Conservation (phyloP, 2,888 invertebrate genomes). For the Leucania comma region DNA sequence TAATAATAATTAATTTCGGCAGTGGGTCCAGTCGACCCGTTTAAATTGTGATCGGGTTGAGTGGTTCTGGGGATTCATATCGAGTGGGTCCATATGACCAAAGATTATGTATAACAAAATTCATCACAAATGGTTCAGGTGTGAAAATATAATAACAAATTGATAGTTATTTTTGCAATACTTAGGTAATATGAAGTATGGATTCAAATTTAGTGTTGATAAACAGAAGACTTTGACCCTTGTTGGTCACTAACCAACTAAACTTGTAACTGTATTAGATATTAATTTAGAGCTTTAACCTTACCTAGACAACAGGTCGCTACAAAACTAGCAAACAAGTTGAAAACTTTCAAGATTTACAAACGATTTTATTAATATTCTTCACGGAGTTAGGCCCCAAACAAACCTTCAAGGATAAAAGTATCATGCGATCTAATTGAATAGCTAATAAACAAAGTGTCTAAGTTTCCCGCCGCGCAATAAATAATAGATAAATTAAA, state of each 20-base stretch:
- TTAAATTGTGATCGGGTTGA: no score
- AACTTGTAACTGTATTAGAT: no score
- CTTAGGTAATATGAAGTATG: background rate
- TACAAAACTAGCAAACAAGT: conserved; percentile 15
- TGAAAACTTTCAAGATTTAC: conserved; percentile 4
- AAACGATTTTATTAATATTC: conserved; percentile 28
- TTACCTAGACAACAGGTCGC: background rate
- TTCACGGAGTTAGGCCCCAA: conserved; percentile 32
- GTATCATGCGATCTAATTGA: conserved; percentile 78
- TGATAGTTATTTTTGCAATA: no score
- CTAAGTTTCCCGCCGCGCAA: conserved; percentile 78
- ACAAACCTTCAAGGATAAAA: conserved; percentile 60
- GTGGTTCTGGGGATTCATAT: no score
- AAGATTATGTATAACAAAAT: no score
- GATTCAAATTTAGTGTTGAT: background rate
- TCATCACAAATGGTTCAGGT: no score
- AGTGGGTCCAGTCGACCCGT: no score
- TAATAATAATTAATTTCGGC: no score
- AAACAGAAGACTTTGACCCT: background rate
- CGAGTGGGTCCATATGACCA: no score
- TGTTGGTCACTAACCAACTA: no score
- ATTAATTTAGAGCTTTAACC: background rate
- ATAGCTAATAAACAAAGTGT: conserved; percentile 83
- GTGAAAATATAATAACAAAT: no score
- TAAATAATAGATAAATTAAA: conserved; percentile 88